Percentiles rank a stretch among this genome's conserved stretches.
phyloP scores from a whole-genome alignment of 2,797 vertebrate genomes.

The Fundulus diaphanus region DNA sequence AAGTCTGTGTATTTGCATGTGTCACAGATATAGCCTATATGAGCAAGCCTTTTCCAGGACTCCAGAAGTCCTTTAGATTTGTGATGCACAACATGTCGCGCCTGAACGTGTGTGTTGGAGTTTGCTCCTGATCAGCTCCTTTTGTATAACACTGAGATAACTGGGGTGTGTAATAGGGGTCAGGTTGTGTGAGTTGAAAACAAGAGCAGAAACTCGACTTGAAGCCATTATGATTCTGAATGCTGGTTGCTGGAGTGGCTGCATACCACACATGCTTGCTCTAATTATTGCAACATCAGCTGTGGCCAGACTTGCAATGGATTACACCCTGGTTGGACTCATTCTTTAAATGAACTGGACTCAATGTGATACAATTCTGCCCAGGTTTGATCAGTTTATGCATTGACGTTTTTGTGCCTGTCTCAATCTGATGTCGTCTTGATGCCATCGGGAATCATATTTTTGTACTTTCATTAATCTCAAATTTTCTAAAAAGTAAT shows the following conservation, averaged over 20 bases:
- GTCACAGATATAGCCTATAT: constrained; percentile 10
- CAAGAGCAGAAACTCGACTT: constrained; percentile 25
- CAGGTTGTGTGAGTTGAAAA: constrained; percentile 40
- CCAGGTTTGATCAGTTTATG: background rate
- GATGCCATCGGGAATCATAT: background rate
- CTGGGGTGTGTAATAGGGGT: constrained; percentile 42
- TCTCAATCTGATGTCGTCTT: background rate
- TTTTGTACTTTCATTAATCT: background rate
- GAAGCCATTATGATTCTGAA: constrained; percentile 33
- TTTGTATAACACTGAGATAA: constrained; percentile 34
- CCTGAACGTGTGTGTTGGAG: constrained; percentile 7
- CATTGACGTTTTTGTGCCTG: background rate
- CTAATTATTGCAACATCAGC: constrained; percentile 20
- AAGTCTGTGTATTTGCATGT: constrained; percentile 19
- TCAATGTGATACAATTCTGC: background rate
- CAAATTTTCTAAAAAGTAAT: background rate
- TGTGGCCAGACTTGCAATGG: background rate
- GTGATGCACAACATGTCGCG: constrained; percentile 19
- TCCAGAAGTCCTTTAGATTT: background rate
- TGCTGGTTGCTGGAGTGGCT: constrained; percentile 28
- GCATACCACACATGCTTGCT: constrained; percentile 8
- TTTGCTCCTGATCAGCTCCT: constrained; percentile 42
- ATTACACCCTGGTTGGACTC: background rate
- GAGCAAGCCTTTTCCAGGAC: constrained; percentile 10
- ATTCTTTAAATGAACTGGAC: background rate